Conservation (phyloP, 2,113 vertebrate genomes). For the Thamnaconus septentrionalis region DNA sequence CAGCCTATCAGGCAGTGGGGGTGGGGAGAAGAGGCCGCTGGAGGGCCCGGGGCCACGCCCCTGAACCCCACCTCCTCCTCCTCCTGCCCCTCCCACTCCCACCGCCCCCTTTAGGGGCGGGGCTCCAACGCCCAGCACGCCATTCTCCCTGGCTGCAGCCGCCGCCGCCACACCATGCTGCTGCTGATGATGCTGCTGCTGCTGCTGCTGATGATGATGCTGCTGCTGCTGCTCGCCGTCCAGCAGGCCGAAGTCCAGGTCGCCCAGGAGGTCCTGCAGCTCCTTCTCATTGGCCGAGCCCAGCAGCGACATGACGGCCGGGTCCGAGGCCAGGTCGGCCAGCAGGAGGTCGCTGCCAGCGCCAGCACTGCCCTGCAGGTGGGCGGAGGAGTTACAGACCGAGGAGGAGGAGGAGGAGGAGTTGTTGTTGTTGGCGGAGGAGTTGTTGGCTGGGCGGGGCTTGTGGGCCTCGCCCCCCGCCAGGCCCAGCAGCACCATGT, state of each 20-base stretch:
- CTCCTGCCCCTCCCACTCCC: slow-evolving; percentile 35
- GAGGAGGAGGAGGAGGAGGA: slow-evolving; percentile 70
- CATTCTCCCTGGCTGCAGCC: slow-evolving; percentile 84
- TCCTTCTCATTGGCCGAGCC: slow-evolving; percentile 90
- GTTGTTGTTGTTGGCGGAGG: slow-evolving; percentile 62
- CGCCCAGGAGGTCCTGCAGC: slow-evolving; percentile 89
- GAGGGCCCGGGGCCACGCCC: slow-evolving; percentile 74
- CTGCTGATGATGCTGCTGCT: no score
- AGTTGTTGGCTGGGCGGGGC: slow-evolving; percentile 21
- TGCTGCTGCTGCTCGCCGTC: slow-evolving; percentile 83
- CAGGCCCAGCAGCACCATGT: slow-evolving; percentile 28
- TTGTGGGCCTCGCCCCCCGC: slow-evolving; percentile 60
- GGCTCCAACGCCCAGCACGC: slow-evolving; percentile 66
- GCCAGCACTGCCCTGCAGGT: slow-evolving; percentile 62
- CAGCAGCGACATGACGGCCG: slow-evolving; percentile 91
- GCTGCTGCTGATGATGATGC: no score
- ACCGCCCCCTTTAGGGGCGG: slow-evolving; percentile 33
- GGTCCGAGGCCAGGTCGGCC: slow-evolving; percentile 79
- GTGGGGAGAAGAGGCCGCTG: slow-evolving; percentile 70
- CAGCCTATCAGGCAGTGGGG: slow-evolving; percentile 87
- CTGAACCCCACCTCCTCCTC: slow-evolving; percentile 54
- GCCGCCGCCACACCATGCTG: slow-evolving; percentile 35
- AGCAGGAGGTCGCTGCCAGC: slow-evolving; percentile 69
- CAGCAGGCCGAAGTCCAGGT: slow-evolving; percentile 90
- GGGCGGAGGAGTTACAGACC: slow-evolving; percentile 61